phyloP scores from a whole-genome alignment of 2,113 vertebrate genomes.

The Mellivora capensis region DNA sequence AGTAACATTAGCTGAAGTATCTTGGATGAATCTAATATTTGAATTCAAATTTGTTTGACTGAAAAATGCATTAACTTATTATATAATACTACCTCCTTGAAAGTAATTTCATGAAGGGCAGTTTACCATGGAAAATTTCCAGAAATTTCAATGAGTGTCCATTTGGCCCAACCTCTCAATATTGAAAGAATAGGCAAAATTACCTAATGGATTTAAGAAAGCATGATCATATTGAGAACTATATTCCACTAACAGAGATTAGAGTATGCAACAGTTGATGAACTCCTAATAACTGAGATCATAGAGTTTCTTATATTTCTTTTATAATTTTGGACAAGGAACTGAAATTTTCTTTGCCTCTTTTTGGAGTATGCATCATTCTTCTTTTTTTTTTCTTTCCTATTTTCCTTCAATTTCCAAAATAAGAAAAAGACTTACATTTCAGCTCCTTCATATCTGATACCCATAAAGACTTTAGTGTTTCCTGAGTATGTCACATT shows the following conservation, averaged over 20 bases:
- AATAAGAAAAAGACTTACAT: not conserved
- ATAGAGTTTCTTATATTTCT: not conserved
- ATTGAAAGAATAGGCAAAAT: not conserved
- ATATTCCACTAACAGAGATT: not conserved
- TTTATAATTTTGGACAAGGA: not conserved
- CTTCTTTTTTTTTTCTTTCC: not conserved
- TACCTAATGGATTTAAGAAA: not conserved
- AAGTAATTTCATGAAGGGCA: not conserved
- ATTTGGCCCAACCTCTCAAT: not conserved
- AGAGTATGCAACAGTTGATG: not conserved
- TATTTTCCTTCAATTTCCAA: not conserved
- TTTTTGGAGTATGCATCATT: not conserved
- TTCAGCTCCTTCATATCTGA: not conserved
- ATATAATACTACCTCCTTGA: not conserved
- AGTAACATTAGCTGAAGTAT: not conserved
- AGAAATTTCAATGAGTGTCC: not conserved
- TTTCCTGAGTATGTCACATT: not conserved
- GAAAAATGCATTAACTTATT: not conserved
- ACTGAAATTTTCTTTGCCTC: not conserved
- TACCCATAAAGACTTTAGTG: not conserved
- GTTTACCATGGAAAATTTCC: not conserved
- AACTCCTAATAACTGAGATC: not conserved
- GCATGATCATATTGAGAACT: not conserved
- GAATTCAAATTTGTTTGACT: not conserved
- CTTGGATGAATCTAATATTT: not conserved